Percentiles rank a stretch among this genome's conserved stretches.
phyloP scores from a whole-genome alignment of 2,113 vertebrate genomes.

The Calidris pugnax region DNA sequence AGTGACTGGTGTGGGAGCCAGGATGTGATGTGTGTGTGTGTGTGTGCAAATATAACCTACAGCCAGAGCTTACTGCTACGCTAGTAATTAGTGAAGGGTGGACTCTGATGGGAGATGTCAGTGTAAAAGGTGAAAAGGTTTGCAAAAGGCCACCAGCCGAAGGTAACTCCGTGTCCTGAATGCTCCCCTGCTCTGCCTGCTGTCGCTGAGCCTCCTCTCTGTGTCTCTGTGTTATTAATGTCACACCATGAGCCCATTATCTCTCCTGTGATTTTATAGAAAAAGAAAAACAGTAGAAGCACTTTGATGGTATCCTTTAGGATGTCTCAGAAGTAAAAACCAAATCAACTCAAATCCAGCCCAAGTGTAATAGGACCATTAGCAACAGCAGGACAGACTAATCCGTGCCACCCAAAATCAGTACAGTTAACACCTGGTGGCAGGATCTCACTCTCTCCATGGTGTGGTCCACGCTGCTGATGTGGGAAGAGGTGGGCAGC shows the following conservation, averaged over 20 bases:
- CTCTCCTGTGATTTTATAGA: not conserved
- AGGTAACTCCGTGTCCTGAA: not conserved
- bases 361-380: not conserved
- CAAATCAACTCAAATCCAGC: not conserved
- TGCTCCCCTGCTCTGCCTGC: not conserved
- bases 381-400: not conserved
- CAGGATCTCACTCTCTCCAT: accelerated
- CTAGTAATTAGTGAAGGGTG: not conserved
- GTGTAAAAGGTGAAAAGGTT: not conserved
- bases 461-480: accelerated
- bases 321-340: not conserved
- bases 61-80: not conserved
- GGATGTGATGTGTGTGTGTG: not conserved
- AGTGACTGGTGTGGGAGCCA: not conserved
- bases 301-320: not conserved
- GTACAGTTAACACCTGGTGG: not conserved
- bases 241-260: not conserved
- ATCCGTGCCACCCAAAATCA: not conserved
- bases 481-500: not conserved
- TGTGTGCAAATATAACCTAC: not conserved
- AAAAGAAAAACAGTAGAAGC: not conserved
- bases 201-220: not conserved
- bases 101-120: not conserved
- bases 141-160: not conserved
- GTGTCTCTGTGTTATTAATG: not conserved